Evolutionary conservation across 2,888 invertebrate species (phyloP), one percentile per base, ranked within the genome.

Genomic region (Matsumyia berberina): DNA sequence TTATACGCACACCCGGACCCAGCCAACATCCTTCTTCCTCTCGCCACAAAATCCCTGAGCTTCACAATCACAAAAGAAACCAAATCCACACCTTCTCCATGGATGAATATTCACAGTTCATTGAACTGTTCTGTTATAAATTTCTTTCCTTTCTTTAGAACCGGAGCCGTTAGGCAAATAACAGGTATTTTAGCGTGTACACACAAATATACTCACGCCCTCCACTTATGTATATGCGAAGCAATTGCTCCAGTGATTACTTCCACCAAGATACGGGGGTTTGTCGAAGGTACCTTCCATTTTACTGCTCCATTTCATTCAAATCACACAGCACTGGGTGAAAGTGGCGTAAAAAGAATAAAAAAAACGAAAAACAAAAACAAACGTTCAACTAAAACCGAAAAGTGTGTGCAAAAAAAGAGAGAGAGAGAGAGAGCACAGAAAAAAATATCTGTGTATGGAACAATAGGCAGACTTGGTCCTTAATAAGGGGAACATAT

Each of bases 281-380:
- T 29, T 62, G 58, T 55, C 39, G 58, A 73, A 55, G 66, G 74
- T 64, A 46, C 51, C 51, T 77, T 66, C 19, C 82, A 67, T 78
- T 83, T 78, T 66, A 55, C 58, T 77, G 82, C 82, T 78, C 78
- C 78, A 83, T 83, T 83, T 78, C 67, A 83, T 78, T 78, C 78
- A 73, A 83, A 83, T 83, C 72, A 72, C 78, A 66, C 58, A 60
- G 29, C 39, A 51, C 35, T 60, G 35, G n/a, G 7, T 11, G 39
- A 42, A 66, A 62, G 72, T 17, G 33, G 53, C 7, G 7, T 5
- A 6, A 37, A n/a, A 49, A 37, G 29, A 60, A 53, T 11, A 11
- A 5, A 6, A 37, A n/a, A 49, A 49, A 24, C 17, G 24, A 58
- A 8, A 17, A 64, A 64, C 11, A 17, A 44, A 11, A 31, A 42